Evolutionary conservation across 2,113 vertebrate genomes (phyloP).

Genomic region (Recurvirostra avosetta): DNA sequence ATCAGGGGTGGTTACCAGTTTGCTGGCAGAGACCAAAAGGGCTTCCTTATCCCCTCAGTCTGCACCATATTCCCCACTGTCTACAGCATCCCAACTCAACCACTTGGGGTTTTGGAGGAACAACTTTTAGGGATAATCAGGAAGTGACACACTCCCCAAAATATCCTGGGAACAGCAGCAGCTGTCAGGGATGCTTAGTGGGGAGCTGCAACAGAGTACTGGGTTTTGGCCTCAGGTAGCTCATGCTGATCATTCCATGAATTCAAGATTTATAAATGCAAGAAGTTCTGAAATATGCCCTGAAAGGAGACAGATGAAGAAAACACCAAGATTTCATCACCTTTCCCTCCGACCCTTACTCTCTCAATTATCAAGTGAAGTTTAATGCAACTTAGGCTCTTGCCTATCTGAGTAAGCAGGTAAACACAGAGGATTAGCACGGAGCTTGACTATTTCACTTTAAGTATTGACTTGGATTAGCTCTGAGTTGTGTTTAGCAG

Average conservation of each 20-base stretch:
- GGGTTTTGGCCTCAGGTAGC: background rate
- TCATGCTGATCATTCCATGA: background rate
- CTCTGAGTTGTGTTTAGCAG: background rate
- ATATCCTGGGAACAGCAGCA: background rate
- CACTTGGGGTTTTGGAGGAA: background rate
- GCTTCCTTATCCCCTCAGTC: background rate
- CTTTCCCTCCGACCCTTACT: background rate
- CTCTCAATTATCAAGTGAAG: background rate
- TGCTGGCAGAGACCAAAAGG: background rate
- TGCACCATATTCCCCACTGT: background rate
- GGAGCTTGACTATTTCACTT: constrained; percentile 15
- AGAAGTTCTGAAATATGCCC: background rate
- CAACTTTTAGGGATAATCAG: background rate
- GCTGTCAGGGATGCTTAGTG: background rate
- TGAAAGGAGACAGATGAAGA: background rate
- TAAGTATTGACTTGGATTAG: constrained; percentile 38
- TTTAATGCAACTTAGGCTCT: background rate
- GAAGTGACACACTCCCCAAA: background rate
- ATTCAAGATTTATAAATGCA: background rate
- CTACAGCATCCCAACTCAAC: background rate
- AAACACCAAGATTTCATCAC: background rate
- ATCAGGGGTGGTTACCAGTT: background rate
- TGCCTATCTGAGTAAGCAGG: constrained; percentile 8
- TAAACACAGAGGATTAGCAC: constrained; percentile 36
- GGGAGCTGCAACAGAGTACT: background rate